Evolutionary conservation across 2,888 invertebrate genomes (phyloP).

Genomic region (Caenorhabditis drosophilae): DNA sequence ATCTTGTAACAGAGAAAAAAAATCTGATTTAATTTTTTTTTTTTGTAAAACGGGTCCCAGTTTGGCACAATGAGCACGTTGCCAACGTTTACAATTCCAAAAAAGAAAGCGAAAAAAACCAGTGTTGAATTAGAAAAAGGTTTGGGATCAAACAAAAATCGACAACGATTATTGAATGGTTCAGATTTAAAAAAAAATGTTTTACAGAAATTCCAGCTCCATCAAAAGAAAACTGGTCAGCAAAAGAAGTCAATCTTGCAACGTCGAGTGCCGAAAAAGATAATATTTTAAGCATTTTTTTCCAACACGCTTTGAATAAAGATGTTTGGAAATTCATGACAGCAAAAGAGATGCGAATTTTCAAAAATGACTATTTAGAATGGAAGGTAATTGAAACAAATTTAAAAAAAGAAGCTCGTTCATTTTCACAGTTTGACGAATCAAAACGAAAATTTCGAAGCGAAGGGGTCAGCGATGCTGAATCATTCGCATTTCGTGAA

Average conservation of each 20-base stretch:
- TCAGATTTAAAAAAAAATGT: neutral
- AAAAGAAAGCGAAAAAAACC: conserved; percentile 2
- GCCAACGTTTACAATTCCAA: conserved; percentile 3
- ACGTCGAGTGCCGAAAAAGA: neutral
- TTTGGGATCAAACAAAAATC: neutral
- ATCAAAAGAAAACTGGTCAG: neutral
- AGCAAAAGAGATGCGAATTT: neutral
- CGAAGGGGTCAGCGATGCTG: neutral
- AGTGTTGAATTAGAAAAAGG: neutral
- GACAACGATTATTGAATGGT: neutral
- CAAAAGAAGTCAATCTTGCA: neutral
- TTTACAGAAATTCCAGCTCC: neutral
- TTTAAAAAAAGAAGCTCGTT: neutral
- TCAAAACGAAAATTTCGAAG: conserved; percentile 1
- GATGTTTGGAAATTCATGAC: neutral
- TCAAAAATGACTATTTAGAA: neutral
- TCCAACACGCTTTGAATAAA: neutral
- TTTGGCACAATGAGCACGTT: neutral
- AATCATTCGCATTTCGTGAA: conserved; percentile 11
- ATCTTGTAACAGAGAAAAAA: too few species aligned
- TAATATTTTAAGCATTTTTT: neutral
- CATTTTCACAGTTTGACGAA: conserved; percentile 15
- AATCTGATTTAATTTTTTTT: neutral
- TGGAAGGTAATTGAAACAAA: too few species aligned
- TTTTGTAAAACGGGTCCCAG: neutral